Evolutionary conservation across 2,888 invertebrate genomes (phyloP).

Genomic region (Amiota communis): DNA sequence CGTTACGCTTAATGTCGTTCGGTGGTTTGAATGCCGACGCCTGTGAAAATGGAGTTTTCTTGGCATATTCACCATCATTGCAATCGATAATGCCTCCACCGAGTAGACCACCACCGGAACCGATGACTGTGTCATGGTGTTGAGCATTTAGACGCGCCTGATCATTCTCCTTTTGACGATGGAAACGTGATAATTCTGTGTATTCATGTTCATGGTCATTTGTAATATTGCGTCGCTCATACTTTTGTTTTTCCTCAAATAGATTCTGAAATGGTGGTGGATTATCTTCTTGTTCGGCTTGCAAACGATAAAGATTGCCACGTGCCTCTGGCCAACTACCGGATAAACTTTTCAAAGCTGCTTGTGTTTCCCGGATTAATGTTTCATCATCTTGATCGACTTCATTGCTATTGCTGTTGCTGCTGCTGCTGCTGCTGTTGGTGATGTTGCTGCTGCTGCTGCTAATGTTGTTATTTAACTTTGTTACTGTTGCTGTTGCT

Average conservation of each 20-base stretch:
- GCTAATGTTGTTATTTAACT: constrained; percentile 36
- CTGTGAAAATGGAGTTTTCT: constrained; percentile 79
- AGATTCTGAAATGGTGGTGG: constrained; percentile 87
- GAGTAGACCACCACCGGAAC: neutral
- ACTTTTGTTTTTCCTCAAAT: constrained; percentile 84
- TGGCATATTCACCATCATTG: constrained; percentile 41
- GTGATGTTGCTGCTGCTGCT: constrained; percentile 37
- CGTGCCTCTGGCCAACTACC: constrained; percentile 87
- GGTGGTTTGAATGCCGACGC: constrained; percentile 88
- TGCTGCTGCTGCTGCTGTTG: constrained; percentile 35
- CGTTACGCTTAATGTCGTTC: constrained; percentile 77
- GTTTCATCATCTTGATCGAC: constrained; percentile 84
- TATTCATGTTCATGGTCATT: constrained; percentile 33
- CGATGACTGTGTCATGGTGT: constrained; percentile 42
- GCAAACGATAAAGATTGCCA: constrained; percentile 78
- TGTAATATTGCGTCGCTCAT: constrained; percentile 50
- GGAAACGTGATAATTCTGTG: constrained; percentile 73
- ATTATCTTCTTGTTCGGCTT: constrained; percentile 81
- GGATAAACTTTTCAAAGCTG: constrained; percentile 88
- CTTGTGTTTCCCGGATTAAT: constrained; percentile 89
- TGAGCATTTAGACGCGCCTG: constrained; percentile 71
- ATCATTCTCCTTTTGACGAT: constrained; percentile 72
- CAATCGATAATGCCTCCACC: constrained; percentile 13
- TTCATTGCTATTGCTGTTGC: constrained; percentile 7
- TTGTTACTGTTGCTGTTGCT: constrained; percentile 35